Conservation (phyloP, 2,797 vertebrate genomes). For the Sphenopsis melanotis region DNA sequence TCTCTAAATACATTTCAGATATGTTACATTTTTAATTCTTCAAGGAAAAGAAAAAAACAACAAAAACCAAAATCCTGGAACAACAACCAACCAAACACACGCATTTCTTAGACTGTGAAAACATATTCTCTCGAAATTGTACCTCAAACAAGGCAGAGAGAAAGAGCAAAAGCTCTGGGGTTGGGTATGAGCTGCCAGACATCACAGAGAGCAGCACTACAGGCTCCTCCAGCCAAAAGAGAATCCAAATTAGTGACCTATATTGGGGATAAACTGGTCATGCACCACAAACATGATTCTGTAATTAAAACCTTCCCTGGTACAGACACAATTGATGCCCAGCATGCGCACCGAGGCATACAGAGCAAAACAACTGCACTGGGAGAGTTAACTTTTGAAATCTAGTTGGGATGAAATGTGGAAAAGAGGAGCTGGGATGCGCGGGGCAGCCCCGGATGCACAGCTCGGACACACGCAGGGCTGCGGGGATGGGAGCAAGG, state of each 20-base stretch:
- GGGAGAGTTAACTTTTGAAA: background rate
- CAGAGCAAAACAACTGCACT: background rate
- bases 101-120: background rate
- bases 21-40: background rate
- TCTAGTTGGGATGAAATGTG: background rate
- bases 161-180: background rate
- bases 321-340: background rate
- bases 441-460: background rate
- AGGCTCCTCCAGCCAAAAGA: background rate
- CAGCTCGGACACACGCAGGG: fast-evolving
- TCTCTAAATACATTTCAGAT: background rate
- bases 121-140: background rate
- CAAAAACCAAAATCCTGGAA: background rate
- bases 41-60: background rate
- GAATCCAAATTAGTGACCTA: conserved; percentile 23
- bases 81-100: background rate
- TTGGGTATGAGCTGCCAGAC: background rate
- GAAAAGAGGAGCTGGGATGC: background rate
- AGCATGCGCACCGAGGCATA: background rate
- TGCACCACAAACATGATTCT: background rate
- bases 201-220: background rate
- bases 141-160: background rate
- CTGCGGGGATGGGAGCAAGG: background rate
- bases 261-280: background rate
- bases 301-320: conserved; percentile 1